phyloP scores from a whole-genome alignment of 2,113 vertebrate species.

The Chinchilla lanigera region DNA sequence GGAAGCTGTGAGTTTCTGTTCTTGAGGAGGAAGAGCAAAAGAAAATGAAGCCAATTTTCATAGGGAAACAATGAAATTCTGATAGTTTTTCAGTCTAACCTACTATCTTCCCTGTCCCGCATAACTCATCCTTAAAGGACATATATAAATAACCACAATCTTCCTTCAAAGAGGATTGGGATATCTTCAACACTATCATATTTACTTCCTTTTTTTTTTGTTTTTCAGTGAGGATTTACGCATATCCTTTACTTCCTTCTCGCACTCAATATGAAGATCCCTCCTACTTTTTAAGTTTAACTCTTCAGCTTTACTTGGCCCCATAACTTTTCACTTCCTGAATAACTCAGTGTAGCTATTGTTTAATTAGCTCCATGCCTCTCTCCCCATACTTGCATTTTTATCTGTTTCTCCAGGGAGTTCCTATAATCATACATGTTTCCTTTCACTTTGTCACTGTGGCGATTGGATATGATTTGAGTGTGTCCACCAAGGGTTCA shows the following conservation, averaged over 20 bases:
- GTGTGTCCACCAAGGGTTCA: not conserved
- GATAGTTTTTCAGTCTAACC: not conserved
- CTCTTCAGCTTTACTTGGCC: not conserved
- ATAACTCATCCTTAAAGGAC: not conserved
- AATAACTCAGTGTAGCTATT: not conserved
- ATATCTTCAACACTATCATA: not conserved
- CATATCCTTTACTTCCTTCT: not conserved
- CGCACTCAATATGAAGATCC: not conserved
- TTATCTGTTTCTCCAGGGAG: not conserved
- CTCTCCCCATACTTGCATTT: not conserved
- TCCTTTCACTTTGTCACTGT: conserved; percentile 1
- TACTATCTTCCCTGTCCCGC: not conserved
- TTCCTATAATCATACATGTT: not conserved
- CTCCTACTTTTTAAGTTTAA: not conserved
- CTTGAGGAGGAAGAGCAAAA: not conserved
- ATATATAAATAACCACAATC: not conserved
- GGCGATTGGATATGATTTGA: not conserved
- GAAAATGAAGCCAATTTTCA: not conserved
- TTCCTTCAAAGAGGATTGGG: not conserved
- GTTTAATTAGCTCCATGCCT: not conserved
- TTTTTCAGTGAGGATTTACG: not conserved
- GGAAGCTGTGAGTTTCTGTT: not conserved
- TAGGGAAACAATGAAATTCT: not conserved
- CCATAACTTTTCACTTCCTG: not conserved
- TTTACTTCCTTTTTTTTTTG: not conserved